These are phyloP conservation scores for Agrilus planipennis DNA, from an alignment of 1,140 invertebrate genomes.

Conservation along the genomic window DNA sequence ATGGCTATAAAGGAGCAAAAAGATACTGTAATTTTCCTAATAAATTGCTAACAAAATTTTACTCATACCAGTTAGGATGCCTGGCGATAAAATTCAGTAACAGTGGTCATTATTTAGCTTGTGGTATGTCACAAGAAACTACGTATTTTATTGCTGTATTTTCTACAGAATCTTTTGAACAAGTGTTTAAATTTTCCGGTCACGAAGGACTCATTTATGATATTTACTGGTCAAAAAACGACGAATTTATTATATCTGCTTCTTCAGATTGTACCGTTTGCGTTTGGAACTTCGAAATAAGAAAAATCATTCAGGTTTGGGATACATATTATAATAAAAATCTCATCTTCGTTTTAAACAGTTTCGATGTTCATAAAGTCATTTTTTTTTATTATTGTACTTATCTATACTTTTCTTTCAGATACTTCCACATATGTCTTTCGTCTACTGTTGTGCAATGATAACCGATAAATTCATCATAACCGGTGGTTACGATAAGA, in stretches of 20 bases:
- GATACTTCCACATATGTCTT: slow-evolving; percentile 25
- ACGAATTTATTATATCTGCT: slow-evolving; percentile 18
- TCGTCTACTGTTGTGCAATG: slow-evolving; percentile 26
- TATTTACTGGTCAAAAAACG: slow-evolving; percentile 22
- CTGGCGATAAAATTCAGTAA: slow-evolving; percentile 27
- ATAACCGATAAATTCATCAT: slow-evolving; percentile 20
- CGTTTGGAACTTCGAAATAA: slow-evolving; percentile 19
- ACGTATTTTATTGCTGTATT: slow-evolving; percentile 22
- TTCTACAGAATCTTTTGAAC: slow-evolving; percentile 18
- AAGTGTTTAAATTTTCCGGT: slow-evolving; percentile 16
- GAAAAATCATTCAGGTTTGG: slow-evolving; percentile 18
- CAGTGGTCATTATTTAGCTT: slow-evolving; percentile 27
- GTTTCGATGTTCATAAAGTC: too few species aligned
- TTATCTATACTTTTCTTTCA: slow-evolving; percentile 11
- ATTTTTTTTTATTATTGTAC: slow-evolving; percentile 2
- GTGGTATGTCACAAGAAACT: slow-evolving; percentile 15
- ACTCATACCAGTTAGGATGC: slow-evolving; percentile 18
- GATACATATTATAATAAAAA: slow-evolving; percentile 3
- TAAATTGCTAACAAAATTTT: slow-evolving; percentile 17
- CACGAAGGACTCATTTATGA: slow-evolving; percentile 28
- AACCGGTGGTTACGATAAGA: slow-evolving; percentile 27
- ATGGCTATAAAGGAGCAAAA: too few species aligned
- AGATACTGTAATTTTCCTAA: slow-evolving; percentile 26
- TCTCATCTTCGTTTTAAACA: too few species aligned
- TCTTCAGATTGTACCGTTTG: slow-evolving; percentile 25